Base-by-base conservation (phyloP, 1,140 invertebrate genomes). In the Musca vetustissima region DNA sequence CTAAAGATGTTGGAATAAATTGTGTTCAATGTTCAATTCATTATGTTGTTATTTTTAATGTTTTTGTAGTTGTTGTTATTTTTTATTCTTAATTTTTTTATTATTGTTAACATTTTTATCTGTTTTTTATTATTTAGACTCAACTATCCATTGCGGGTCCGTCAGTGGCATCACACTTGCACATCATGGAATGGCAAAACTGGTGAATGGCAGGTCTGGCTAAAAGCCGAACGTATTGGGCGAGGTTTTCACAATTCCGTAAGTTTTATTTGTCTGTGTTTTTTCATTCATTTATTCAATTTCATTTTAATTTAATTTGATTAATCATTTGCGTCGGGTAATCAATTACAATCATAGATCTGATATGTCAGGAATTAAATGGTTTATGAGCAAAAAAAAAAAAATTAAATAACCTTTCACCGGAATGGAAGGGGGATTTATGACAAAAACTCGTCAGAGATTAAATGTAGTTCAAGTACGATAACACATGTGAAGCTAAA, bases 201-300 rank as follows among this genome's bases (percentile, higher is more conserved):
- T 13, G 92, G 92, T 52, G 92, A 94, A 83, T 94, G 92, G 92
- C 92, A 93, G 83, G 88, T 93, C 66, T 93, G 92, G 91, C 88
- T 94, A 53, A 92, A 93, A 79, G 88, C 89, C 25, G 92, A 93
- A 78, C 85, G 92, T 71, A 91, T 93, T 24, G 92, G 92, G 69
- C 86, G 92, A 76, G 92, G 92, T 65, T 93, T 92, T 82, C 89
- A 93, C 82, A 93, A 93, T 81, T 87, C 91, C 84, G 92, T 93
- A 84, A 89, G 88, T 83, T 28, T 4, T 28, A 8, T 28, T 28
- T 28, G n/a, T n/a, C n/a, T n/a, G n/a, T n/a, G n/a, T 28, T 57
- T 53, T 49, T 15, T 24, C 32, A 11, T 24, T 52, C 17, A 6
- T 6, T 49, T 8, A 49, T 28, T 8, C 3, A 9, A 43, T 43